Evolutionary conservation across 2,797 vertebrate species (phyloP).

Genomic region (Enteromius fasciolatus): DNA sequence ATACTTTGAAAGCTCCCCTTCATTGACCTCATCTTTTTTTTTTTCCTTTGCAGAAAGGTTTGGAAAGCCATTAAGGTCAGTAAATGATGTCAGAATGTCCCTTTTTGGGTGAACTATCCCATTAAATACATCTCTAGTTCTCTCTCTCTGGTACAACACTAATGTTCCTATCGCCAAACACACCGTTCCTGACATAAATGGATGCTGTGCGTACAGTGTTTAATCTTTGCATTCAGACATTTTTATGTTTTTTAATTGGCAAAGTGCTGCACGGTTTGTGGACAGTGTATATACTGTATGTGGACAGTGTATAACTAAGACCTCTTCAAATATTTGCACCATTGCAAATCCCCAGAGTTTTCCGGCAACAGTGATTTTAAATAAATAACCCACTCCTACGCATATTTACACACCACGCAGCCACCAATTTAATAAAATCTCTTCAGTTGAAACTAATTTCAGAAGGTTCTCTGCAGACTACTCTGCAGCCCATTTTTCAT

Average conservation of each 20-base stretch:
- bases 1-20: background rate
- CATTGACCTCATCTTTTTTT: too few species aligned
- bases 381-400: conserved; percentile 14
- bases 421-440: conserved; percentile 18
- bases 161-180: background rate
- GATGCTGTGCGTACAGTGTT: background rate
- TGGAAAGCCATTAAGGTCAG: background rate
- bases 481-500: conserved; percentile 4
- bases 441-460: conserved; percentile 4
- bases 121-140: background rate
- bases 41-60: background rate
- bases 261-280: conserved; percentile 3
- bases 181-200: background rate
- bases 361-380: conserved; percentile 5
- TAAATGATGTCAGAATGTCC: background rate
- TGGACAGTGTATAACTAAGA: background rate
- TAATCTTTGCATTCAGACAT: background rate
- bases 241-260: background rate
- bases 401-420: conserved; percentile 16
- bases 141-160: background rate
- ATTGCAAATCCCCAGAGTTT: conserved; percentile 10
- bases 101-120: background rate
- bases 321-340: conserved; percentile 16
- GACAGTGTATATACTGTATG: background rate
- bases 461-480: background rate